Percentiles rank a stretch among this genome's conserved stretches.
Evolutionary conservation across 1,140 invertebrate genomes (phyloP).

Genomic region (Brachionus plicatilis): DNA sequence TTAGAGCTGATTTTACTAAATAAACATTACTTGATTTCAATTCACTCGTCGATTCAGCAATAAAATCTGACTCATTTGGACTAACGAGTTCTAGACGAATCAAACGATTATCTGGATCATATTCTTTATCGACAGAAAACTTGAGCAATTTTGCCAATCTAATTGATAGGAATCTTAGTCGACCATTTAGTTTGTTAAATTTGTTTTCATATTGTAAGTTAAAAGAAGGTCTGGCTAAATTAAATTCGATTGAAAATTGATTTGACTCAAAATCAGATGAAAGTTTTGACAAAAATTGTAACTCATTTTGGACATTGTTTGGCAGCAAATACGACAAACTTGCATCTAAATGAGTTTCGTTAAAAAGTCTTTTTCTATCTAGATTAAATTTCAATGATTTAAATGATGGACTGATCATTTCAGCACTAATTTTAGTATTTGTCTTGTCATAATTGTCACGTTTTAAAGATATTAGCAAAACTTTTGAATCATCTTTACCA

Average conservation of each 20-base stretch:
- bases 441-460: conserved; percentile 21
- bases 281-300: neutral
- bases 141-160: neutral
- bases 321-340: neutral
- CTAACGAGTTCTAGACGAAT: neutral
- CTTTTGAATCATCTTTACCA: neutral
- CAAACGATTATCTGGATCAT: conserved; percentile 22
- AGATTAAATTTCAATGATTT: conserved; percentile 26
- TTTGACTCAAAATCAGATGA: neutral
- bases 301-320: conserved; percentile 28
- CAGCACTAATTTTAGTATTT: neutral
- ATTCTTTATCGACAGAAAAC: conserved; percentile 39
- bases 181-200: conserved; percentile 33
- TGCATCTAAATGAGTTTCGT: neutral
- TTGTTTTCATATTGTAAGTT: conserved; percentile 26
- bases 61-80: conserved; percentile 8
- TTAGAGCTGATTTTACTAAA: neutral
- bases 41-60: neutral
- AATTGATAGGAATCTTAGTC: neutral
- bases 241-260: conserved; percentile 6
- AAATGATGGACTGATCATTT: neutral
- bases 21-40: neutral
- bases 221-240: neutral
- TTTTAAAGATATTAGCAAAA: neutral
- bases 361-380: neutral